Evolutionary conservation across 2,888 invertebrate species (phyloP), one percentile per base, ranked within the genome.

Genomic region (Chromoteleia sp.): DNA sequence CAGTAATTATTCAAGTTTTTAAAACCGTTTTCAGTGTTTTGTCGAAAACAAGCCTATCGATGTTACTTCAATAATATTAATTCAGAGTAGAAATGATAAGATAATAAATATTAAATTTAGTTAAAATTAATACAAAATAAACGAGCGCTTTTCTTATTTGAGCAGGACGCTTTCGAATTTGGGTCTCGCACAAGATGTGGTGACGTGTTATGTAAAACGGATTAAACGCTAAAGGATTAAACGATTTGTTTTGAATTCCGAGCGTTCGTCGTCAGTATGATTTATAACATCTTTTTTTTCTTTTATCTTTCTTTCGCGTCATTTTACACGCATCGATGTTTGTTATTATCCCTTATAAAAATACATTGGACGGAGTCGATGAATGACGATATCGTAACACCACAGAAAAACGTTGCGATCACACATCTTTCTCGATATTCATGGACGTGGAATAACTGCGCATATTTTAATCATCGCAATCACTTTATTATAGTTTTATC

Each of bases 331-430:
- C 45, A 45, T 21, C 80, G 25, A 70, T 36, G 48, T 45, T 63
- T 77, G 79, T 63, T 83, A 50, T 10, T 12, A 36, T 14, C n/a
- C 39, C 83, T 86, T 88, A 89, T 76, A 89, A 89, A 89, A 88
- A 88, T 89, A 89, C 86, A 85, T 84, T 89, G 89, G 89, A 89
- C 89, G 89, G 89, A 89, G 84, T 83, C 71, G 82, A 85, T 79
- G 82, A 68, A 68, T 75, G 67, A 67, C 36, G 17, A 15, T 45
- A 12, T 81, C 83, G 83, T 83, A 25, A 48, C 65, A 36, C 36
- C n/a, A n/a, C n/a, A n/a, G n/a, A n/a, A 58, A 67, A 75, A 36
- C 50, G 48, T 56, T 65, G 41, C 67, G 41, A 58, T 76, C 50
- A 59, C 56, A 59, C 48, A 58, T 15, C 10, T 56, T 43, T n/a